A percentile compares a stretch with the other conserved stretches of the same genome.
These are phyloP conservation scores for Paracentrotus lividus DNA, from an alignment of 53 echinoderm and acorn worm species.

Conservation along the genomic window DNA sequence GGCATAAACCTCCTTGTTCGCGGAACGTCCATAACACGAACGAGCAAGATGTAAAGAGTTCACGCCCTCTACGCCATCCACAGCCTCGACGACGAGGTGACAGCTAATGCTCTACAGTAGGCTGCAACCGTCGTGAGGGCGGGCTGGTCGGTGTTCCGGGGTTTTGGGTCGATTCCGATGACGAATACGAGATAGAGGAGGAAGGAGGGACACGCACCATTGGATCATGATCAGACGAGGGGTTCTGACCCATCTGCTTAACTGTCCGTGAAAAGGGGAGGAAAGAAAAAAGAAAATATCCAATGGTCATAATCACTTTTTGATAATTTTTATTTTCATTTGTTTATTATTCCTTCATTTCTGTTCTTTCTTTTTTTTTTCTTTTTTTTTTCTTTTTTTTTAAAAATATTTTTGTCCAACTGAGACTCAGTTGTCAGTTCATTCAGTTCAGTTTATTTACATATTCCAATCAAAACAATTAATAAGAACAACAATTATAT, in stretches of 20 bases:
- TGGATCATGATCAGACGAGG: constrained; percentile 82
- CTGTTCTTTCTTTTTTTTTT: constrained; percentile 16
- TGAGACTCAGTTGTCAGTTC: no score
- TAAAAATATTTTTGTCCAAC: no score
- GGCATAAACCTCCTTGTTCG: constrained; percentile 77
- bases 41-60: constrained; percentile 83
- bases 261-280: neutral
- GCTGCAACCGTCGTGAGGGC: constrained; percentile 78
- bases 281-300: no score
- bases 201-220: constrained; percentile 80
- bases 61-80: constrained; percentile 89
- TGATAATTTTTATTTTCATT: no score
- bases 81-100: constrained; percentile 81
- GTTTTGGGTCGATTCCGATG: constrained; percentile 86
- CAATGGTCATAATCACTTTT: no score
- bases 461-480: no score
- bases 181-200: constrained; percentile 83
- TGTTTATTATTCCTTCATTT: no score
- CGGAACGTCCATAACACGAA: constrained; percentile 75
- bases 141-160: constrained; percentile 4
- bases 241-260: constrained; percentile 69
- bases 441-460: no score
- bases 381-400: neutral
- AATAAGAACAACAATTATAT: no score
- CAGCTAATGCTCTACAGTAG: constrained; percentile 85